Percentiles rank a stretch among this genome's conserved stretches.
phyloP scores from a whole-genome alignment of 1,140 invertebrate species.

The Lepidurus packardi region DNA sequence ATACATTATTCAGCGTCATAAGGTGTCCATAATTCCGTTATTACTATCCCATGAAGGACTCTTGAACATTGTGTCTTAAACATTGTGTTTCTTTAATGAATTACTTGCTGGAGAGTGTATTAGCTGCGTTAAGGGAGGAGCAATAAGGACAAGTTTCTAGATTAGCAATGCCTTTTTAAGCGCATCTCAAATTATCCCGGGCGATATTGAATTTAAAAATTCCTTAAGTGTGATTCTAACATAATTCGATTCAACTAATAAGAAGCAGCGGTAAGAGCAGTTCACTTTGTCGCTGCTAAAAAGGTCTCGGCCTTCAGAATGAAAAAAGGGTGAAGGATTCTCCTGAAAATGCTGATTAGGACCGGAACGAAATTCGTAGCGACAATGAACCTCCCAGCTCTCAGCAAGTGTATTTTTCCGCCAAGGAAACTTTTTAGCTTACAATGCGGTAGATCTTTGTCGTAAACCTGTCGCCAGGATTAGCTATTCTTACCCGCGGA shows the following conservation, averaged over 20 bases:
- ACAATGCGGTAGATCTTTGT: slow-evolving; percentile 11
- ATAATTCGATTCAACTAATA: too few relatives aligned
- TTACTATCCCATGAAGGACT: not conserved
- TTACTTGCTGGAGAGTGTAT: not conserved
- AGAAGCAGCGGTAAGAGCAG: too few relatives aligned
- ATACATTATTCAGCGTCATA: not conserved
- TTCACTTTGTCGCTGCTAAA: too few relatives aligned
- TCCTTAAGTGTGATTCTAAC: not conserved
- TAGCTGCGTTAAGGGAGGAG: not conserved
- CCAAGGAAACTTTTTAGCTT: not conserved
- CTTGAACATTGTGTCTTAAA: not conserved
- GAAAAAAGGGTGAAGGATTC: not conserved
- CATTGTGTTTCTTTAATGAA: not conserved
- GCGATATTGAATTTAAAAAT: not conserved
- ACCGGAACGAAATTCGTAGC: slow-evolving; percentile 18
- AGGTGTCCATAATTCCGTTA: not conserved
- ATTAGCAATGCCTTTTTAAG: not conserved
- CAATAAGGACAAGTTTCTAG: not conserved
- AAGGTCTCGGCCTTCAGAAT: not conserved
- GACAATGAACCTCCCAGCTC: not conserved
- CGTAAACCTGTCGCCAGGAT: slow-evolving; percentile 1
- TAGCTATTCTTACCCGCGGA: not conserved
- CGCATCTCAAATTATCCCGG: too few relatives aligned
- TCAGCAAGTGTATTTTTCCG: not conserved
- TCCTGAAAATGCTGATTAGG: not conserved